Evolutionary conservation across 1,140 invertebrate species (phyloP).

Genomic region (Holotrichia oblita): DNA sequence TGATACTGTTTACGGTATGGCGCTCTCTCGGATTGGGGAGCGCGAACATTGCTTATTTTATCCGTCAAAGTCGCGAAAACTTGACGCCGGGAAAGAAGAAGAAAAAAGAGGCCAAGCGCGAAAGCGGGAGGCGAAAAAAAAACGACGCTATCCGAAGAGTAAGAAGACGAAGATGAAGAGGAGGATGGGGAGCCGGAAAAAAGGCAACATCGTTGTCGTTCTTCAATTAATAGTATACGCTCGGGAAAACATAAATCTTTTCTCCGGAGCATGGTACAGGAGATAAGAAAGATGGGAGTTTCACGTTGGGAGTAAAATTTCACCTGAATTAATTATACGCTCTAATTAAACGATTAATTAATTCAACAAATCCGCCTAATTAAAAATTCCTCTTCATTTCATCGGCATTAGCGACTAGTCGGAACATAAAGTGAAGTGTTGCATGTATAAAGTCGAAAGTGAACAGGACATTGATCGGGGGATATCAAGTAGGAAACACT

Average conservation of each 20-base stretch:
- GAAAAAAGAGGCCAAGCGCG: no score
- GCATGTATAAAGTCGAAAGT: background rate
- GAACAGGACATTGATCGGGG: background rate
- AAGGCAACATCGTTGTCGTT: background rate
- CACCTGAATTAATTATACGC: conserved; percentile 33
- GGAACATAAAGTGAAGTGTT: background rate
- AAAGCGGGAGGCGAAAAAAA: background rate
- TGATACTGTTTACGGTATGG: background rate
- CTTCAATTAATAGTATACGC: background rate
- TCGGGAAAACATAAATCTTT: background rate
- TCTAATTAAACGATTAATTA: conserved; percentile 37
- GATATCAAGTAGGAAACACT: no score
- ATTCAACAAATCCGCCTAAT: conserved; percentile 24
- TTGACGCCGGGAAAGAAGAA: background rate
- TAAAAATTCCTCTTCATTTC: conserved; percentile 21
- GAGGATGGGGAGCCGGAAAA: background rate
- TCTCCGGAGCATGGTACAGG: background rate
- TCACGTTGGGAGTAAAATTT: conserved; percentile 6
- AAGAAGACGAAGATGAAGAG: background rate
- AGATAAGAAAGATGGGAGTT: background rate
- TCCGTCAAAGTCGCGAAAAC: background rate
- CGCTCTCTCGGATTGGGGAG: background rate
- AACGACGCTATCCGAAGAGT: background rate
- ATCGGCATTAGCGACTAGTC: background rate
- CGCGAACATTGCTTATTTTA: background rate